Evolutionary conservation across 2,888 invertebrate species (phyloP).

Genomic region (Sarcophaga rosellei): DNA sequence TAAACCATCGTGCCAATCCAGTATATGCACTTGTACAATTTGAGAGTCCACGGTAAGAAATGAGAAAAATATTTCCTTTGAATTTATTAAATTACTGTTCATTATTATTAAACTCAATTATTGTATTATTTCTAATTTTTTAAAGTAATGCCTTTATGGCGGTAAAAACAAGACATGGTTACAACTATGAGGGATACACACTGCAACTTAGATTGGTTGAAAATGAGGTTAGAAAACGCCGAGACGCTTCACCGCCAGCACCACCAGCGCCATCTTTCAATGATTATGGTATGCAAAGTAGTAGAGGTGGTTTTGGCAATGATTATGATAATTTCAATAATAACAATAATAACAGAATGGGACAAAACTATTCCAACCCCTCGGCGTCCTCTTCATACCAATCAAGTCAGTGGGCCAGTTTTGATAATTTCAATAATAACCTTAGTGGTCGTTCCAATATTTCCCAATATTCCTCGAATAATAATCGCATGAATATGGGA

Average conservation of each 20-base stretch:
- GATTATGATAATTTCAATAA: conserved; percentile 18
- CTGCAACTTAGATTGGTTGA: conserved; percentile 54
- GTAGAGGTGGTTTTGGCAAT: conserved; percentile 3
- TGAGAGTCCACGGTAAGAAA: conserved; percentile 37
- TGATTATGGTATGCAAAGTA: conserved; percentile 20
- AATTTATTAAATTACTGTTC: neutral
- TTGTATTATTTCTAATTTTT: neutral
- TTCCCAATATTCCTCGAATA: neutral
- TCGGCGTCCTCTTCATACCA: neutral
- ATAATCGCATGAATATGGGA: neutral
- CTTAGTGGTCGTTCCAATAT: neutral
- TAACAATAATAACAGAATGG: conserved; percentile 16
- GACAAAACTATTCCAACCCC: neutral
- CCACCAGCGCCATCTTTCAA: conserved; percentile 43
- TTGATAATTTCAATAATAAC: neutral
- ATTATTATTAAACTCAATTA: neutral
- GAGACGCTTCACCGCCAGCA: conserved; percentile 43
- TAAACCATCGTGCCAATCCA: conserved; percentile 54
- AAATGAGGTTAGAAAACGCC: conserved; percentile 61
- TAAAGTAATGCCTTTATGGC: conserved; percentile 60
- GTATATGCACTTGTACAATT: conserved; percentile 57
- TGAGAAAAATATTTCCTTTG: neutral
- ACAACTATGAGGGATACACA: conserved; percentile 60
- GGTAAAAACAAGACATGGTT: conserved; percentile 54
- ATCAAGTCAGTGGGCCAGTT: conserved; percentile 27